These are phyloP conservation scores for Galemys pyrenaicus DNA, from an alignment of 2,113 vertebrate genomes.

Conservation along the genomic window DNA sequence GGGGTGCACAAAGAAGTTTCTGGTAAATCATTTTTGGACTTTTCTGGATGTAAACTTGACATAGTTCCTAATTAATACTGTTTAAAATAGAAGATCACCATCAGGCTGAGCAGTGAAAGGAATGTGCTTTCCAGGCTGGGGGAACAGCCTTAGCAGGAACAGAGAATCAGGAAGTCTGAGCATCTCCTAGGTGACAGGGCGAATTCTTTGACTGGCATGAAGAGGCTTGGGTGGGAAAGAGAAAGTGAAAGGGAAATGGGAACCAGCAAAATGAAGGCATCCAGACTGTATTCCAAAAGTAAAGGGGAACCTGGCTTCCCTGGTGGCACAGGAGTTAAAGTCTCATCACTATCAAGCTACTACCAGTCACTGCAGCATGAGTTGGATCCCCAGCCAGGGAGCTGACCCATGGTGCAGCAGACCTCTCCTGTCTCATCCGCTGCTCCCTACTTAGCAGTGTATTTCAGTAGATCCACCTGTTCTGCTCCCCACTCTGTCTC, in stretches of 20 bases:
- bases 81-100: neutral
- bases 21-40: neutral
- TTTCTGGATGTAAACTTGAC: neutral
- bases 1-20: neutral
- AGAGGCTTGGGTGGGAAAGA: neutral
- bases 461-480: too few species aligned
- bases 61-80: neutral
- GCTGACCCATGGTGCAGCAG: too few species aligned
- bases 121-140: neutral
- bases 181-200: accelerated
- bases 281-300: neutral
- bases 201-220: neutral
- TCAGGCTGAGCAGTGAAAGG: neutral
- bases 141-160: neutral
- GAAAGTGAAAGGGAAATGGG: neutral
- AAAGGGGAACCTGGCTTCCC: neutral
- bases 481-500: too few species aligned
- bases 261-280: neutral
- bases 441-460: too few species aligned
- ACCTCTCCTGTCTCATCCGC: too few species aligned
- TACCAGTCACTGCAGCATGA: too few species aligned
- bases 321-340: too few species aligned
- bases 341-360: too few species aligned
- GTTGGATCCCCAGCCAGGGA: too few species aligned
- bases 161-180: neutral